Evolutionary conservation across 2,797 vertebrate species (phyloP).

Genomic region (Anguilla megastoma): DNA sequence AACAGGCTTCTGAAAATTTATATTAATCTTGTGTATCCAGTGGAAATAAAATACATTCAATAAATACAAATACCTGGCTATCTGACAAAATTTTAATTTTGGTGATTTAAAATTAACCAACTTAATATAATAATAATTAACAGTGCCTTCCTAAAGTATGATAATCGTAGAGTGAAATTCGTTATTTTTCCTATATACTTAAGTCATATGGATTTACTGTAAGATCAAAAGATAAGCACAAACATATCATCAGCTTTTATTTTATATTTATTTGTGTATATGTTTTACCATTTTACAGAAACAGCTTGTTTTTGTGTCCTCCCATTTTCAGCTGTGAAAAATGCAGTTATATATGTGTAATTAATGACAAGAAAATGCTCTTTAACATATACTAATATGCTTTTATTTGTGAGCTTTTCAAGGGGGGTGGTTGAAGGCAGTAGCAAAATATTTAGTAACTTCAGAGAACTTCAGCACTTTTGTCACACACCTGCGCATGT

Average conservation of each 20-base stretch:
- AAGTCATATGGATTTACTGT: neutral
- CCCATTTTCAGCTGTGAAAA: neutral
- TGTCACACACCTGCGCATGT: constrained; percentile 34
- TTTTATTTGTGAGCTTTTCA: neutral
- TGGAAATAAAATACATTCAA: constrained; percentile 32
- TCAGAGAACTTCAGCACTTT: neutral
- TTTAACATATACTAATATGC: neutral
- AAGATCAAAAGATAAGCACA: no score
- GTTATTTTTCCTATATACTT: neutral
- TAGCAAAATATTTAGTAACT: constrained; percentile 11
- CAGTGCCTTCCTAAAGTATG: no score
- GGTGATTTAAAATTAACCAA: no score
- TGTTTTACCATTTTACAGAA: no score
- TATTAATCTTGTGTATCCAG: constrained; percentile 32
- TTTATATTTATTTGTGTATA: no score
- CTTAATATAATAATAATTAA: no score
- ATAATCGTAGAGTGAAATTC: neutral
- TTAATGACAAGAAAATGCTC: neutral
- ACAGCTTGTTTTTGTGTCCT: neutral
- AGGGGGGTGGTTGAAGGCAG: constrained; percentile 1
- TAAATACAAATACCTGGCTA: constrained; percentile 32
- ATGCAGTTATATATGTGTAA: neutral
- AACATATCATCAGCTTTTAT: no score
- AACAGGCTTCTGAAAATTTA: constrained; percentile 28
- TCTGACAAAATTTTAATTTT: no score